Evolutionary conservation across 2,888 invertebrate genomes (phyloP), one percentile per base, ranked within the genome.

Genomic region (Drosophila mimetica): DNA sequence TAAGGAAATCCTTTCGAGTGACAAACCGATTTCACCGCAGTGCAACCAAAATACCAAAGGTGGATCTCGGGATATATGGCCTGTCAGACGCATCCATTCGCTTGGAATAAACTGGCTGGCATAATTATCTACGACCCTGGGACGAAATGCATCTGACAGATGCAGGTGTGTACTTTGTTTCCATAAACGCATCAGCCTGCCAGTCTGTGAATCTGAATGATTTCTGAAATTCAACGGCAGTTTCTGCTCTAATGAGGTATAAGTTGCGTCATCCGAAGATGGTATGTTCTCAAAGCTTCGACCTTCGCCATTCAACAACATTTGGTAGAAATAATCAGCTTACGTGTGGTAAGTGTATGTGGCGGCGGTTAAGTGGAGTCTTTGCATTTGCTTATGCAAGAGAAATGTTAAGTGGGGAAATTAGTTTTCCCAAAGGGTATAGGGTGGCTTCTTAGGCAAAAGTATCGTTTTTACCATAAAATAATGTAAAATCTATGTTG

Each of bases 101-200:
- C 2, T 4, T n/a, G 28, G 28, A 28, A 20, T n/a, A 18, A 30
- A 39, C 52, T 28, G 51, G 13, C 37, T 39, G 52, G 41, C 52
- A 25, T 30, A 55, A 48, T 55, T 55, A 55, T 55, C 25, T 11
- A 11, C 25, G 50, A 36, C 25, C 36, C 25, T 28, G 48, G 48
- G 9, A 25, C 32, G 4, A 14, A 13, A 16, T 18, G 18, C 25
- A 41, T 39, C 18, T 52, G 52, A 18, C 52, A 41, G 25, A 18
- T 52, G 52, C 52, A 52, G 52, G 52, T 41, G 51, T 9, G 25
- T 37, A 52, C 7, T 13, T 51, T 37, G 37, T 28, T 16, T 25
- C 25, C 22, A 25, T 9, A 36, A 20, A 42, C 14, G 32, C 6
- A n/a, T 25, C 1, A 22, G 4, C 3, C 1, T 13, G 16, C 34